These are phyloP conservation scores for Dinocampus coccinellae DNA, from an alignment of 2,888 invertebrate species.

Conservation along the genomic window DNA sequence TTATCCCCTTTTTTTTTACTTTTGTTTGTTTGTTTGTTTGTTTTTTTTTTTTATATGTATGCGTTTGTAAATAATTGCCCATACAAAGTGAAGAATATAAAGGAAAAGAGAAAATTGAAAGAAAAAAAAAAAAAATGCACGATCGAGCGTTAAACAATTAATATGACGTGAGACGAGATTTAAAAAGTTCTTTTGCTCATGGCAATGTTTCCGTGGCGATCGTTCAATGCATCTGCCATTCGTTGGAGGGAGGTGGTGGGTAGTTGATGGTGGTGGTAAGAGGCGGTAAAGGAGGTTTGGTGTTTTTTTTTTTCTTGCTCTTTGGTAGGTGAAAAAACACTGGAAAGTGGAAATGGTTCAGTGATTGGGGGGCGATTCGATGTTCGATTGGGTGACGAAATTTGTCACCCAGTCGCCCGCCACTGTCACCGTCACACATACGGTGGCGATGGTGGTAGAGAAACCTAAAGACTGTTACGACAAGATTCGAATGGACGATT, in stretches of 20 bases:
- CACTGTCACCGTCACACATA: conserved; percentile 21
- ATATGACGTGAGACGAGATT: conserved; percentile 45
- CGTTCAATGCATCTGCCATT: conserved; percentile 64
- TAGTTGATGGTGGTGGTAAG: conserved; percentile 10
- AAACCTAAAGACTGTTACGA: conserved; percentile 40
- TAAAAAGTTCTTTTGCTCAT: conserved; percentile 61
- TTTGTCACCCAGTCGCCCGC: conserved; percentile 40
- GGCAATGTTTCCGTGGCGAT: conserved; percentile 57
- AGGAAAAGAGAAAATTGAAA: too few species aligned
- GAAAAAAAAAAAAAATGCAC: not conserved
- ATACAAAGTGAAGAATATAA: too few species aligned
- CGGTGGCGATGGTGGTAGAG: conserved; percentile 12
- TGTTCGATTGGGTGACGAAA: conserved; percentile 32
- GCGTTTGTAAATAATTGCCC: not conserved
- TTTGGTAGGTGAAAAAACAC: conserved; percentile 60
- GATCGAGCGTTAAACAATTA: not conserved
- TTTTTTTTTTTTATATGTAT: not conserved
- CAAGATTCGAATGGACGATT: conserved; percentile 45
- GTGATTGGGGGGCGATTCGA: conserved; percentile 42
- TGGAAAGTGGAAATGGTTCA: conserved; percentile 61
- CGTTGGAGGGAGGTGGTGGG: conserved; percentile 63
- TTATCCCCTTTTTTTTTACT: not conserved
- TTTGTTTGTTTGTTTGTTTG: too few species aligned
- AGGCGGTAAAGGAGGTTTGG: too few species aligned
- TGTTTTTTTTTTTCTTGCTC: not conserved